phyloP scores from a whole-genome alignment of 1,140 invertebrate genomes.

The Zaprionus tsacasi region DNA sequence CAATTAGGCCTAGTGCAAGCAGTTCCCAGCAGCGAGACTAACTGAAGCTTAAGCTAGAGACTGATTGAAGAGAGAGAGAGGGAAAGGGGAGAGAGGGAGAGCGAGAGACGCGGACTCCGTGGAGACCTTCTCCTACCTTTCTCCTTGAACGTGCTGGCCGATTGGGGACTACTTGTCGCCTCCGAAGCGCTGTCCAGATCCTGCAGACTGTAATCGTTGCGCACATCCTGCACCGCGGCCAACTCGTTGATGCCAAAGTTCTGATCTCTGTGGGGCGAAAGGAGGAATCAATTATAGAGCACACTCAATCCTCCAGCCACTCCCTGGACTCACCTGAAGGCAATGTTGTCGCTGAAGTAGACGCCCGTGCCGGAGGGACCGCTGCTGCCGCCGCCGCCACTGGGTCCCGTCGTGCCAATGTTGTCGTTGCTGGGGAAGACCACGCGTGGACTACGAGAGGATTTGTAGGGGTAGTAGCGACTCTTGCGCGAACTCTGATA shows the following conservation, averaged over 20 bases:
- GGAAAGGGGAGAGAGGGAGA: neutral
- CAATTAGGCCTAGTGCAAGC: conserved; percentile 73
- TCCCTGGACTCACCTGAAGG: conserved; percentile 83
- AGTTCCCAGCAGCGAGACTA: conserved; percentile 71
- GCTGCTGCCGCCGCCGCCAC: conserved; percentile 59
- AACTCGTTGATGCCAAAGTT: conserved; percentile 86
- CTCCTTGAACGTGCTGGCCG: conserved; percentile 85
- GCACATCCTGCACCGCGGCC: conserved; percentile 84
- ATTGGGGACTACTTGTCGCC: conserved; percentile 75
- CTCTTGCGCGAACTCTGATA: conserved; percentile 75
- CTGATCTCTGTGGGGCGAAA: conserved; percentile 84
- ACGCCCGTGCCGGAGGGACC: conserved; percentile 76
- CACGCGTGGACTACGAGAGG: conserved; percentile 85
- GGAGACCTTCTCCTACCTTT: conserved; percentile 84
- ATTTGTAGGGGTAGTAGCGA: conserved; percentile 78
- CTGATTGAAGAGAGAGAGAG: neutral
- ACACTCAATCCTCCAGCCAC: neutral
- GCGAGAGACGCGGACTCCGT: conserved; percentile 10
- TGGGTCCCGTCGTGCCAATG: conserved; percentile 84
- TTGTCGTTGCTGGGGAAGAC: conserved; percentile 86
- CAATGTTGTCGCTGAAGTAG: conserved; percentile 86
- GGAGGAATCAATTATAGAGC: neutral
- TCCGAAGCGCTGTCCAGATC: conserved; percentile 84
- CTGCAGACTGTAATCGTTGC: conserved; percentile 85
- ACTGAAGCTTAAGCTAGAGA: conserved; percentile 61